These are phyloP conservation scores for Ylistrum balloti DNA, from an alignment of 1,140 invertebrate species.

Conservation along the genomic window DNA sequence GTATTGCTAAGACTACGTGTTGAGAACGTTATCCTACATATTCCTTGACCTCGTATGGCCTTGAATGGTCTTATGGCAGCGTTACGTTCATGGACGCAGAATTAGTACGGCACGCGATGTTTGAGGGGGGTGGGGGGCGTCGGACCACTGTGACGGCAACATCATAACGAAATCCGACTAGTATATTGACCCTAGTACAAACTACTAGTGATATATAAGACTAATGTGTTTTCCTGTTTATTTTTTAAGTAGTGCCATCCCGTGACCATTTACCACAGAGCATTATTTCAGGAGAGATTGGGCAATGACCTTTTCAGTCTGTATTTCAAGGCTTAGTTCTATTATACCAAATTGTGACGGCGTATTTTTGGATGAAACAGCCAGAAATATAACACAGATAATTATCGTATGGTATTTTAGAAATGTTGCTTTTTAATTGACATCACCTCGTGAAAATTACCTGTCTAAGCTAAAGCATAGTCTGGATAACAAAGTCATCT, in stretches of 20 bases:
- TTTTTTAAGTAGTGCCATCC: not conserved
- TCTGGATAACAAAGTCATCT: too few species aligned
- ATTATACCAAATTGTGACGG: slow-evolving; percentile 5
- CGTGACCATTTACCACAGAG: not conserved
- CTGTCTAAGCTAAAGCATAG: too few species aligned
- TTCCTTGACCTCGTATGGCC: not conserved
- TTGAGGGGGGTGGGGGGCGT: not conserved
- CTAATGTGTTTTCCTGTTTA: not conserved
- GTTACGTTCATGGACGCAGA: not conserved
- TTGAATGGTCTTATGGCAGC: not conserved
- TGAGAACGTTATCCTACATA: too few species aligned
- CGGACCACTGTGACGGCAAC: not conserved
- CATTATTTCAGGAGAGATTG: not conserved
- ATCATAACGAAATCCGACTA: slow-evolving; percentile 18
- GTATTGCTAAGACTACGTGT: too few species aligned
- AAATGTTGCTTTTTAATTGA: not conserved
- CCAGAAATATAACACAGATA: not conserved
- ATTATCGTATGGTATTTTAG: not conserved
- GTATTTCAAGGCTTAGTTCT: not conserved
- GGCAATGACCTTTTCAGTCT: not conserved
- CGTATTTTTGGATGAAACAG: not conserved
- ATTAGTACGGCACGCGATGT: not conserved
- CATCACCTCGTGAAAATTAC: not conserved
- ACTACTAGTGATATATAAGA: not conserved
- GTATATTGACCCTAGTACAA: not conserved